Conservation (phyloP, 2,888 invertebrate genomes). For the Resseliella maxima region DNA sequence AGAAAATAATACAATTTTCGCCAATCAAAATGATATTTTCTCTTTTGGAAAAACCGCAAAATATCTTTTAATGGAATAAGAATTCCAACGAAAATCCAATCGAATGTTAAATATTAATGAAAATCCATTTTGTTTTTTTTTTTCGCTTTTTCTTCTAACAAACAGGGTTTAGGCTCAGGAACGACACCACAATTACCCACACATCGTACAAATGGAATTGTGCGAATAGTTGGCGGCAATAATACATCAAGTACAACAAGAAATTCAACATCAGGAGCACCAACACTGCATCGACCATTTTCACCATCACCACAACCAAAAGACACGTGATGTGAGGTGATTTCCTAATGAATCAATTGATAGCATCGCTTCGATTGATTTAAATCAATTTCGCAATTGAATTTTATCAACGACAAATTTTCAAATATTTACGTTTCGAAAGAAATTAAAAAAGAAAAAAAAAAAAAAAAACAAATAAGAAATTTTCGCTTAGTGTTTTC, state of each 20-base stretch:
- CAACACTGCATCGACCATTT: constrained; percentile 65
- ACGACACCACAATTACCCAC: constrained; percentile 62
- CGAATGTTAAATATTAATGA: too few species aligned
- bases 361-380: neutral
- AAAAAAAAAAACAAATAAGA: neutral
- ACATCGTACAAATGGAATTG: constrained; percentile 56
- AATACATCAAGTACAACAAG: constrained; percentile 24
- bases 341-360: neutral
- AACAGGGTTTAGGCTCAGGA: constrained; percentile 29
- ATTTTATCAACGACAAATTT: neutral
- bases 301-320: constrained; percentile 66
- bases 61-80: too few species aligned
- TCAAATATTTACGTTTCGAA: constrained; percentile 29
- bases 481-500: neutral
- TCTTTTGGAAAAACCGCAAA: too few species aligned
- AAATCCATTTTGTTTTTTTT: neutral
- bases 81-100: neutral
- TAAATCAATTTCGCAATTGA: neutral
- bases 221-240: constrained; percentile 56
- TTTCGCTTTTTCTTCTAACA: neutral
- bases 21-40: too few species aligned
- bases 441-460: neutral
- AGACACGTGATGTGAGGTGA: constrained; percentile 57
- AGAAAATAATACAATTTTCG: neutral
- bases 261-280: constrained; percentile 28